Evolutionary conservation across 2,113 vertebrate genomes (phyloP).

Genomic region (Ictalurus punctatus): DNA sequence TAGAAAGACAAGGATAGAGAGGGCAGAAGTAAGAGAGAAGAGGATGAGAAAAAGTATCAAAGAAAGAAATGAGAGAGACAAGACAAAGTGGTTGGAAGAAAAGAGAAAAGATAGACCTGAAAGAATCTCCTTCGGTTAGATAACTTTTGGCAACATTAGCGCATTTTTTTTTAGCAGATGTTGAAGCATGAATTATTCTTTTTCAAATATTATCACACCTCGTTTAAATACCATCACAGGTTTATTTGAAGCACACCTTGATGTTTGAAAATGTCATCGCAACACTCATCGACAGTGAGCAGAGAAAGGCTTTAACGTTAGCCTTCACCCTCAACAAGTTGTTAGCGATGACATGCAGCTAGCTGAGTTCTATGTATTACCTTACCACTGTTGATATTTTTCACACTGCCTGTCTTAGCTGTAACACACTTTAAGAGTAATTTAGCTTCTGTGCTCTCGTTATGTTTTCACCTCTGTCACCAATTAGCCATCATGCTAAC

Average conservation of each 20-base stretch:
- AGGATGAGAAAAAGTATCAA: neutral
- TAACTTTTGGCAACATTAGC: neutral
- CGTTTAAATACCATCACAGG: neutral
- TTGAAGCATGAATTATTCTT: neutral
- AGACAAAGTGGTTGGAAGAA: neutral
- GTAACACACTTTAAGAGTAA: neutral
- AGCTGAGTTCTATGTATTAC: neutral
- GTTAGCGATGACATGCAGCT: neutral
- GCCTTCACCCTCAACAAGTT: neutral
- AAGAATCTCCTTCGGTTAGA: neutral
- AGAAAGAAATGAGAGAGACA: neutral
- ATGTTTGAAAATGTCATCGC: neutral
- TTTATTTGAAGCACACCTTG: neutral
- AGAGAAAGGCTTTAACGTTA: neutral
- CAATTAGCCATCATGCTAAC: conserved; percentile 24
- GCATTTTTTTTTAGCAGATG: neutral
- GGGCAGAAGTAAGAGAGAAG: neutral
- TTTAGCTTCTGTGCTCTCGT: conserved; percentile 7
- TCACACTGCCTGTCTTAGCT: neutral
- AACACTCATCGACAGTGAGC: neutral
- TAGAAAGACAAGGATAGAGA: neutral
- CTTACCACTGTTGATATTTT: neutral
- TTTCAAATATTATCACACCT: neutral
- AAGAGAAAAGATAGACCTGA: neutral
- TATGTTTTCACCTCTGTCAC: conserved; percentile 35